phyloP scores from a whole-genome alignment of 2,113 vertebrate species.

The Gymnarchus niloticus region DNA sequence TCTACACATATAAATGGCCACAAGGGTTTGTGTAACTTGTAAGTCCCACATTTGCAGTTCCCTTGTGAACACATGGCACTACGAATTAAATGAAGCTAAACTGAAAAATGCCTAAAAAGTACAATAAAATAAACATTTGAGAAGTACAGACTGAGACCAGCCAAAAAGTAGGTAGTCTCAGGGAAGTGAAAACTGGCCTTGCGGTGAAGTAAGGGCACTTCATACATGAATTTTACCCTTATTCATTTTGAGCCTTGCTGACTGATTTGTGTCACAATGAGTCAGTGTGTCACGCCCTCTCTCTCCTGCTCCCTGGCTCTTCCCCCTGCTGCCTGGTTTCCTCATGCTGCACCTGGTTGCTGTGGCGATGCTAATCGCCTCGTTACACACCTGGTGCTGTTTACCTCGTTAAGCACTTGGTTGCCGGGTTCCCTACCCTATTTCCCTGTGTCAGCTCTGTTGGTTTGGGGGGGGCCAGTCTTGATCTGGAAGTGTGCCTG shows the following conservation, averaged over 20 bases:
- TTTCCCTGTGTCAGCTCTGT: no score
- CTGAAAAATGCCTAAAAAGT: background rate
- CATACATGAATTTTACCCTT: background rate
- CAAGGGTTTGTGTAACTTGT: background rate
- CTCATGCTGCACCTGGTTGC: no score
- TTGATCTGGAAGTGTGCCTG: no score
- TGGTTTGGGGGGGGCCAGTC: no score
- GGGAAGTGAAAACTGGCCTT: background rate
- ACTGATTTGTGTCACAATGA: background rate
- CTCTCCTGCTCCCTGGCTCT: no score
- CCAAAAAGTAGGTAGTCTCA: background rate
- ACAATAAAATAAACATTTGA: background rate
- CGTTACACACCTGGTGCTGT: no score
- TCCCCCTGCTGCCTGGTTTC: no score
- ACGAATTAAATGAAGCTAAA: background rate
- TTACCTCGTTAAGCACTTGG: no score
- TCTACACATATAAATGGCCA: background rate
- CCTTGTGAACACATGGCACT: background rate
- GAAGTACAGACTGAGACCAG: background rate
- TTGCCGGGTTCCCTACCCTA: no score
- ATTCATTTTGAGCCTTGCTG: background rate
- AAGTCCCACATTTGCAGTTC: background rate
- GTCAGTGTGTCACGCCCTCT: no score
- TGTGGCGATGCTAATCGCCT: no score
- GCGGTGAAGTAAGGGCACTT: background rate